A percentile compares a stretch with the other conserved stretches of the same genome.
phyloP scores from a whole-genome alignment of 2,113 vertebrate genomes.

The Psilopogon haemacephalus region DNA sequence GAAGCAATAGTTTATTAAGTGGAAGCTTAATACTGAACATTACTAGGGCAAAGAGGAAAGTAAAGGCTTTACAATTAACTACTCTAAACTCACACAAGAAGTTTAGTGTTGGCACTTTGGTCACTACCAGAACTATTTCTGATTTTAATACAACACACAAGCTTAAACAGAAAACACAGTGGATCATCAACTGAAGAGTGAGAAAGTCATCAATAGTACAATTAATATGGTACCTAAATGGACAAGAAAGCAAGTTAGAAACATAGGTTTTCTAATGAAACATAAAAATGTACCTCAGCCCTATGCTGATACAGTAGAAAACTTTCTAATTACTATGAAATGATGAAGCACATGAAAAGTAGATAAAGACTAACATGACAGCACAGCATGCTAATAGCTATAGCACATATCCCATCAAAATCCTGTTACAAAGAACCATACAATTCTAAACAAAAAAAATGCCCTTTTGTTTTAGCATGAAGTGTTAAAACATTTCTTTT shows the following conservation, averaged over 20 bases:
- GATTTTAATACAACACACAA: not conserved
- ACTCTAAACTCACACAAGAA: not conserved
- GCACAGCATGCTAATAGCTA: not conserved
- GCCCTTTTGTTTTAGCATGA: not conserved
- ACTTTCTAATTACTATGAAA: not conserved
- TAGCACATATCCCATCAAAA: not conserved
- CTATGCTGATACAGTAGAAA: not conserved
- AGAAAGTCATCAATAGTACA: rapidly evolving
- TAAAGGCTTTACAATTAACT: not conserved
- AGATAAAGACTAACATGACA: not conserved
- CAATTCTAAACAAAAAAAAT: not conserved
- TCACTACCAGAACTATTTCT: not conserved
- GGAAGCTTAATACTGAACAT: not conserved
- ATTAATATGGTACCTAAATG: not conserved
- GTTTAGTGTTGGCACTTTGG: not conserved
- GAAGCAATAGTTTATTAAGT: not conserved
- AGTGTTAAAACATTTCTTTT: not conserved
- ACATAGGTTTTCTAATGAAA: not conserved
- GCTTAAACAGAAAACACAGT: not conserved
- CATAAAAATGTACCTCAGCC: not conserved
- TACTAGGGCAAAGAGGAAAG: not conserved
- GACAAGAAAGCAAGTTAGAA: not conserved
- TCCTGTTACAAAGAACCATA: not conserved
- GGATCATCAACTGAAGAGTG: not conserved
- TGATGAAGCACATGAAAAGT: not conserved